These are phyloP conservation scores for Trachelus tabidus DNA, from an alignment of 2,888 invertebrate genomes.

Conservation along the genomic window DNA sequence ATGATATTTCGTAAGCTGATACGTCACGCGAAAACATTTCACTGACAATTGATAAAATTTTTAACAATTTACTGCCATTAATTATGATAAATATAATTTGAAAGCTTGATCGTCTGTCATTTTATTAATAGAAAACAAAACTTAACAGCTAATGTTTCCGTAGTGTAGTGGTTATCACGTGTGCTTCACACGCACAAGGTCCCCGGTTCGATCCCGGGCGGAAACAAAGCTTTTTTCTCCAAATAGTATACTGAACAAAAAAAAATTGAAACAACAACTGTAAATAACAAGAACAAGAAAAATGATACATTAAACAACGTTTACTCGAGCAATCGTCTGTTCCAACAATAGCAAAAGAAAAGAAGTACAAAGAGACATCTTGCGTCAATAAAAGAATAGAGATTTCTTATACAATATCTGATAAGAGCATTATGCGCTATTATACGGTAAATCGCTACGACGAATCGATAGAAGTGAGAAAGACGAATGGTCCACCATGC, in stretches of 20 bases:
- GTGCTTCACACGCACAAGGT: conserved; percentile 80
- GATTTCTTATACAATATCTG: background rate
- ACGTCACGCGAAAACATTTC: background rate
- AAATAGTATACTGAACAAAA: background rate
- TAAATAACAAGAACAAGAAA: background rate
- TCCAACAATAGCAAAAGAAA: background rate
- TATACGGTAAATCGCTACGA: background rate
- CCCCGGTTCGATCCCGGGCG: conserved; percentile 59
- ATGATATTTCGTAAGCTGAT: background rate
- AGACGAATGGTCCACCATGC: background rate
- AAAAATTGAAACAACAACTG: background rate
- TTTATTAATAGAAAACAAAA: background rate
- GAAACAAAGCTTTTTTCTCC: conserved; percentile 41
- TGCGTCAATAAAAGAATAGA: background rate
- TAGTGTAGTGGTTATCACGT: conserved; percentile 85
- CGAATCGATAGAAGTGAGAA: background rate
- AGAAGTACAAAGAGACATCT: background rate
- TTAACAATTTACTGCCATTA: background rate
- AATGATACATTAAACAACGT: background rate
- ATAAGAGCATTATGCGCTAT: background rate
- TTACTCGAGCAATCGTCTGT: background rate
- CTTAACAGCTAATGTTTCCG: conserved; percentile 67
- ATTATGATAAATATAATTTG: background rate
- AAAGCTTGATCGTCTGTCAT: background rate
- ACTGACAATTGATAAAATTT: background rate